Conservation (phyloP, 2,113 vertebrate species). For the Spermophilus dauricus region DNA sequence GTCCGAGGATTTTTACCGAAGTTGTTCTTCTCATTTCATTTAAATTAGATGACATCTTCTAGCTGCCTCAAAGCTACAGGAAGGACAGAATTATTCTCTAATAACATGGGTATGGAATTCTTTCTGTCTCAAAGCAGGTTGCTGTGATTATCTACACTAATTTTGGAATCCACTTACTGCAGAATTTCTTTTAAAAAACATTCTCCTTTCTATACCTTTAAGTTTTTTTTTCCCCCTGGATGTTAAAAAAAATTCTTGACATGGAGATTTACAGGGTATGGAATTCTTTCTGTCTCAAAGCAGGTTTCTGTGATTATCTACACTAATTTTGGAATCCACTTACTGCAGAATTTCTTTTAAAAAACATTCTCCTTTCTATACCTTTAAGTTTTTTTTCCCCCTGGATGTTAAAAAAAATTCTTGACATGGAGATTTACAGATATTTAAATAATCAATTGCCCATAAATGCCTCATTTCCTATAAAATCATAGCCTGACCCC, state of each 20-base stretch:
- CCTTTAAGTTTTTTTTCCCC: not conserved
- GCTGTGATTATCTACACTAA: not conserved
- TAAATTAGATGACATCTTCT: not conserved
- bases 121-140: not conserved
- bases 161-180: not conserved
- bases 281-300: not conserved
- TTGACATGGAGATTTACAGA: conserved; percentile 53
- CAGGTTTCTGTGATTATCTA: not conserved
- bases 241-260: too few species aligned
- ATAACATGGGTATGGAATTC: not conserved
- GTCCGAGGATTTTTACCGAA: not conserved
- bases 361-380: not conserved
- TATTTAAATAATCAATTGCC: conserved; percentile 65
- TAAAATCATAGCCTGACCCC: conserved; percentile 35
- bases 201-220: not conserved
- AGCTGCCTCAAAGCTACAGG: not conserved
- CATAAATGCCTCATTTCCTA: conserved; percentile 60
- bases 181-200: conserved; percentile 22
- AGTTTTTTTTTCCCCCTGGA: not conserved
- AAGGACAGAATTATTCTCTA: not conserved
- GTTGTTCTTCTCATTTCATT: not conserved
- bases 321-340: not conserved
- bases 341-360: not conserved
- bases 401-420: conserved; percentile 54
- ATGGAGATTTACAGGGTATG: too few species aligned